These are phyloP conservation scores for Benitochromis conjunctus DNA, from an alignment of 2,113 vertebrate species.

Conservation along the genomic window DNA sequence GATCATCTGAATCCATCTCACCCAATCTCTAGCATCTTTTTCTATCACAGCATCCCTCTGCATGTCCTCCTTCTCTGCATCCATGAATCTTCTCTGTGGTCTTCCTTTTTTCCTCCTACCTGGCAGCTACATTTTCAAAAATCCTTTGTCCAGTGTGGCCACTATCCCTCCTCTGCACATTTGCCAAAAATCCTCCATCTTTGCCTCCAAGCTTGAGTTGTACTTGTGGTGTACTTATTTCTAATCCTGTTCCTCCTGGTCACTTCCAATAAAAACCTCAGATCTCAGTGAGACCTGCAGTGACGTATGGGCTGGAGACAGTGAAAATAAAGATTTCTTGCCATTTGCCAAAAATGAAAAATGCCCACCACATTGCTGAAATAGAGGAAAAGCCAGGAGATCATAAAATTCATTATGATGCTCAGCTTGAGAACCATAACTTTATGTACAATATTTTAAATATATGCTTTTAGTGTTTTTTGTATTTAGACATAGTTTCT, in stretches of 20 bases:
- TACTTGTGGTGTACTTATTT: neutral
- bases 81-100: neutral
- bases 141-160: neutral
- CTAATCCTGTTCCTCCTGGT: neutral
- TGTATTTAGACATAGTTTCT: neutral
- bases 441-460: neutral
- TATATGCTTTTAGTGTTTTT: neutral
- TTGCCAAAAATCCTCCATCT: neutral
- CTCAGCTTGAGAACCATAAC: neutral
- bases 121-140: neutral
- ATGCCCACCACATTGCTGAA: neutral
- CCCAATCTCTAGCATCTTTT: no score
- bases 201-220: no score
- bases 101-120: neutral
- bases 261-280: neutral
- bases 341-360: neutral
- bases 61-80: neutral
- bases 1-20: neutral
- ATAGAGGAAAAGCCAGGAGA: neutral
- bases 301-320: neutral
- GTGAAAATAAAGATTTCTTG: neutral
- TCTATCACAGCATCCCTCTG: neutral
- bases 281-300: neutral
- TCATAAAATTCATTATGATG: neutral
- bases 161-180: neutral